Evolutionary conservation across 2,113 vertebrate species (phyloP).

Genomic region (Daboia siamensis): DNA sequence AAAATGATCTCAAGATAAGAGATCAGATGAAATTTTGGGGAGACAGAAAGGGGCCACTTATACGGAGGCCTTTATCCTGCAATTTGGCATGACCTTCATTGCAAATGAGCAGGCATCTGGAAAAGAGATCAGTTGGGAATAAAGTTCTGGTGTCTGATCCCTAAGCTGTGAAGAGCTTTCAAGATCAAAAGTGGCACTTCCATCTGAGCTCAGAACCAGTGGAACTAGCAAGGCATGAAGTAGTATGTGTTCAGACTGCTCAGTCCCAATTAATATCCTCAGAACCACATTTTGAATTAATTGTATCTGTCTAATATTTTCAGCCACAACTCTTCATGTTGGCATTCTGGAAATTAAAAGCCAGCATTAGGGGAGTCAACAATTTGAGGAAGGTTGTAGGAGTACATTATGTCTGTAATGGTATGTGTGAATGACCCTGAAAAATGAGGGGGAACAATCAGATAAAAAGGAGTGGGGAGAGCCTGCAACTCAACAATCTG

Average conservation of each 20-base stretch:
- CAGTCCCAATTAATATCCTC: not conserved
- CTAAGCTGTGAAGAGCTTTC: not conserved
- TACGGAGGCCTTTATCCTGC: not conserved
- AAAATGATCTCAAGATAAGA: not conserved
- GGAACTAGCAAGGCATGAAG: not conserved
- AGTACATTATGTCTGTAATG: not conserved
- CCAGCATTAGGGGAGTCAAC: not conserved
- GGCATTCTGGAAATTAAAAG: not conserved
- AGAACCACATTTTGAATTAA: not conserved
- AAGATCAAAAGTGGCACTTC: not conserved
- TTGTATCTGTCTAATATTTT: not conserved
- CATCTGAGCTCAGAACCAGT: not conserved
- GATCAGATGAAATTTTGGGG: no score
- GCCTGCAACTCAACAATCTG: not conserved
- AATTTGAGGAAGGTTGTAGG: not conserved
- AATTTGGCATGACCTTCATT: not conserved
- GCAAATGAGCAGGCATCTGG: not conserved
- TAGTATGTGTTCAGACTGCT: not conserved
- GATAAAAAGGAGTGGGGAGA: not conserved
- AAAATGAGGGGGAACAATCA: not conserved
- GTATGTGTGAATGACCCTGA: not conserved
- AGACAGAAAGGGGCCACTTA: not conserved
- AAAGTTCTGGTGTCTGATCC: not conserved
- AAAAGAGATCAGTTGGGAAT: not conserved
- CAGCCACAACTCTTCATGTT: not conserved